Conservation (phyloP, 2,113 vertebrate genomes). For the Crotalus viridis region DNA sequence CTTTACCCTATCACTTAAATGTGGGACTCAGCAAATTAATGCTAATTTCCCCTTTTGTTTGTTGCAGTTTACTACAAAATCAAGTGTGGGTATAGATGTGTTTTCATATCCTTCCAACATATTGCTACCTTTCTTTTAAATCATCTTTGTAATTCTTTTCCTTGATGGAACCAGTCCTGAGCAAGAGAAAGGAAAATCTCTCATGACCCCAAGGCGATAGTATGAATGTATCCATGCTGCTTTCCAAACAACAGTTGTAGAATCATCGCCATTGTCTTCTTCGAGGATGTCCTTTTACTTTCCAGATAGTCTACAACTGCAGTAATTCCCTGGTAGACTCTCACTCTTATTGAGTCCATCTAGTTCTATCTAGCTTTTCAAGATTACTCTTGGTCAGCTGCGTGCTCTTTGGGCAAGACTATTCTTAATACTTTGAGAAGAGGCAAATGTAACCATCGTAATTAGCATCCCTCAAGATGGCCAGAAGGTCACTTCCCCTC, state of each 20-base stretch:
- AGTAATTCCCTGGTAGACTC: neutral
- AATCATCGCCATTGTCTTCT: neutral
- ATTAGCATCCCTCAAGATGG: neutral
- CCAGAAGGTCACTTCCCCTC: neutral
- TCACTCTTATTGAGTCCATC: neutral
- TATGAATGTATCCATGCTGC: neutral
- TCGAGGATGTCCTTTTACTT: neutral
- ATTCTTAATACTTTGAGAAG: neutral
- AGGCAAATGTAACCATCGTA: neutral
- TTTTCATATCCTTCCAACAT: neutral
- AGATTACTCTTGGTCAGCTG: neutral
- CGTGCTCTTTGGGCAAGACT: neutral
- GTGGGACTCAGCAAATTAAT: neutral
- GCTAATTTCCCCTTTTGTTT: neutral
- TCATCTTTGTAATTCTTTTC: neutral
- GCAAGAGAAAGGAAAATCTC: neutral
- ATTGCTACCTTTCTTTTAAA: neutral
- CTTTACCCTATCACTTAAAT: neutral
- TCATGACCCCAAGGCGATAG: neutral
- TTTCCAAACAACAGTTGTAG: neutral
- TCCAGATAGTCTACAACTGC: neutral
- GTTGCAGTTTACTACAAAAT: neutral
- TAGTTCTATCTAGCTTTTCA: neutral
- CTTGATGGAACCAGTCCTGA: neutral
- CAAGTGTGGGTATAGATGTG: neutral